phyloP scores from a whole-genome alignment of 2,888 invertebrate species.

The Diogma glabrata region DNA sequence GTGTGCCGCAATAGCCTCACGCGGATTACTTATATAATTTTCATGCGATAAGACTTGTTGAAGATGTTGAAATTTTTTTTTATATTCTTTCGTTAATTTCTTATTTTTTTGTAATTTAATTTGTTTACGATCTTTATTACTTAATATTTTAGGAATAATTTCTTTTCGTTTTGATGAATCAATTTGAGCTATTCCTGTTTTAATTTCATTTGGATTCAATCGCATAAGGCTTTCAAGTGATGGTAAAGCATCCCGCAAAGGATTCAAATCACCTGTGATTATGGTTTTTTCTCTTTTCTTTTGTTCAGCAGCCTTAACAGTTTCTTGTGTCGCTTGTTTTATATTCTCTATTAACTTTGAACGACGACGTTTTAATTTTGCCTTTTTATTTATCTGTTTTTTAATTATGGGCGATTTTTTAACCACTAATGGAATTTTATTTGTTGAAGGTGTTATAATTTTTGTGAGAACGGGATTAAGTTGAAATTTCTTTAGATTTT shows the following conservation, averaged over 20 bases:
- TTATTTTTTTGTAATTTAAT: slow-evolving; percentile 27
- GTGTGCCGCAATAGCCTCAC: slow-evolving; percentile 28
- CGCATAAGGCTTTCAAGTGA: slow-evolving; percentile 29
- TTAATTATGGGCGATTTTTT: not conserved
- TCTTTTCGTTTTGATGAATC: not conserved
- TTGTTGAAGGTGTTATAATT: too few species aligned
- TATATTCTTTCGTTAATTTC: slow-evolving; percentile 25
- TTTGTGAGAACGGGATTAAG: too few species aligned
- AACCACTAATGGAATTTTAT: slow-evolving; percentile 43
- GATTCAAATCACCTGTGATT: slow-evolving; percentile 28
- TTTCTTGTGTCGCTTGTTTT: slow-evolving; percentile 23
- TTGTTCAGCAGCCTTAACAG: slow-evolving; percentile 26
- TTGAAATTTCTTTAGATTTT: too few species aligned
- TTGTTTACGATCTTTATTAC: slow-evolving; percentile 7
- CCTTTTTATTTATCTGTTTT: slow-evolving; percentile 24
- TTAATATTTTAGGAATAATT: not conserved
- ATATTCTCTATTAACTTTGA: slow-evolving; percentile 29
- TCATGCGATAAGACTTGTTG: slow-evolving; percentile 28
- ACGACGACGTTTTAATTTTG: slow-evolving; percentile 28
- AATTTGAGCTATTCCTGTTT: slow-evolving; percentile 18
- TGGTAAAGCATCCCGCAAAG: slow-evolving; percentile 32
- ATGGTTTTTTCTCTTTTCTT: slow-evolving; percentile 28
- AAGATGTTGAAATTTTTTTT: slow-evolving; percentile 25
- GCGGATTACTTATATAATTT: slow-evolving; percentile 30
- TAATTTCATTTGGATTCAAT: slow-evolving; percentile 24